Evolutionary conservation across 2,113 vertebrate genomes (phyloP).

Genomic region (Morone saxatilis): DNA sequence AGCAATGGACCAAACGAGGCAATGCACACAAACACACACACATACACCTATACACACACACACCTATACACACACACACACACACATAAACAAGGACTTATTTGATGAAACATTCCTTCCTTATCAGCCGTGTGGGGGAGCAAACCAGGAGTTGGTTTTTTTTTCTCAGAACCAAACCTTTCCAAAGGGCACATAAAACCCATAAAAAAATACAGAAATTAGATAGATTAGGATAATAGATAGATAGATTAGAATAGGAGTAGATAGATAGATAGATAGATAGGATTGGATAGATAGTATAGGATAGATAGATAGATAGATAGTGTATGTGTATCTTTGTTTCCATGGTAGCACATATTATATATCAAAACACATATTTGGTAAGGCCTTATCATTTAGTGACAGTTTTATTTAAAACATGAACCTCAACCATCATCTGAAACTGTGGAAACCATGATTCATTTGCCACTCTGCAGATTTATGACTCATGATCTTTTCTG

Average conservation of each 20-base stretch:
- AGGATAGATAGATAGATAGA: background rate
- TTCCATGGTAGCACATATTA: constrained; percentile 7
- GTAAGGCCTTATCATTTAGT: background rate
- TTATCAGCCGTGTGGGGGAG: constrained; percentile 57
- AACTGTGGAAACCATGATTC: constrained; percentile 39
- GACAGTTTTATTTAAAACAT: constrained; percentile 20
- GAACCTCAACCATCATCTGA: background rate
- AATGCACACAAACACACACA: background rate
- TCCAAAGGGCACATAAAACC: constrained; percentile 6
- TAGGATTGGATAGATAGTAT: background rate
- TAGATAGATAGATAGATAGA: background rate
- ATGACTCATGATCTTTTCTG: constrained; percentile 48
- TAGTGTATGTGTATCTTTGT: background rate
- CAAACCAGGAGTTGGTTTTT: constrained; percentile 53
- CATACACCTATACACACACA: constrained; percentile 19
- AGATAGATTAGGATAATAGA: background rate
- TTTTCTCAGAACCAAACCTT: constrained; percentile 42
- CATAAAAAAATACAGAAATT: background rate
- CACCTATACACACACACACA: constrained; percentile 15
- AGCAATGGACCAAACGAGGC: constrained; percentile 5
- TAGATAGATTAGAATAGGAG: background rate
- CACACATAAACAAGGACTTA: constrained; percentile 5
- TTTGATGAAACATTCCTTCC: constrained; percentile 63
- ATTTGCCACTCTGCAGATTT: constrained; percentile 26
- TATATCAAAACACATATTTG: background rate